Evolutionary conservation across 2,888 invertebrate genomes (phyloP).

Genomic region (Thecophora atra): DNA sequence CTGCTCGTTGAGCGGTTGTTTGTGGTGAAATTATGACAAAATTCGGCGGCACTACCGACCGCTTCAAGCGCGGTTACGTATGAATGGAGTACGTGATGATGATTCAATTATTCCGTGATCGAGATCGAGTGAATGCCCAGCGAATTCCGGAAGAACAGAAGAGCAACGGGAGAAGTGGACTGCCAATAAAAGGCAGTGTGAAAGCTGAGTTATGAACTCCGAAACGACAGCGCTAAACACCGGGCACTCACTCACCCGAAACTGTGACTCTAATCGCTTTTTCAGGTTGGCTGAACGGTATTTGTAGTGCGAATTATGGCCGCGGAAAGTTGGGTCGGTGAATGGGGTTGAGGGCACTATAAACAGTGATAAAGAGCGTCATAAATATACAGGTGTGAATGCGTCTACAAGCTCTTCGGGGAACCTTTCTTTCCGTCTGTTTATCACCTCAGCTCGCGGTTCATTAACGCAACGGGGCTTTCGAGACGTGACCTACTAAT

Average conservation of each 20-base stretch:
- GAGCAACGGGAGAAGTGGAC: no score
- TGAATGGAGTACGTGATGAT: not conserved
- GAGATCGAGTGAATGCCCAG: no score
- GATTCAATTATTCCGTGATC: not conserved
- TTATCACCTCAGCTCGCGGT: not conserved
- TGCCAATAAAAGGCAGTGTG: no score
- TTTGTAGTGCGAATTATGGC: not conserved
- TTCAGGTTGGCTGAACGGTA: not conserved
- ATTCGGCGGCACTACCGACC: not conserved
- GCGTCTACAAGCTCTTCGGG: no score
- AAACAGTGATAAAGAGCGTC: no score
- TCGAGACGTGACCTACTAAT: constrained; percentile 25
- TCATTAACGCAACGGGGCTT: constrained; percentile 7
- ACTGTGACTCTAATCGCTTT: no score
- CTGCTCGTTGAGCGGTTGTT: not conserved
- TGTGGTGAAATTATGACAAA: constrained; percentile 10
- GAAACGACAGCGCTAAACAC: not conserved
- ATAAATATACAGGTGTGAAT: no score
- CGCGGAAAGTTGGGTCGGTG: not conserved
- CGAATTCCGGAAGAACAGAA: no score
- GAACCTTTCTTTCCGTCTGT: no score
- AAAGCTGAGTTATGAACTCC: not conserved
- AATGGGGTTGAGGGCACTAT: no score
- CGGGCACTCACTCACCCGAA: no score
- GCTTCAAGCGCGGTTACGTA: not conserved